These are phyloP conservation scores for Leucophora obtusa DNA, from an alignment of 2,888 invertebrate species.

Conservation along the genomic window DNA sequence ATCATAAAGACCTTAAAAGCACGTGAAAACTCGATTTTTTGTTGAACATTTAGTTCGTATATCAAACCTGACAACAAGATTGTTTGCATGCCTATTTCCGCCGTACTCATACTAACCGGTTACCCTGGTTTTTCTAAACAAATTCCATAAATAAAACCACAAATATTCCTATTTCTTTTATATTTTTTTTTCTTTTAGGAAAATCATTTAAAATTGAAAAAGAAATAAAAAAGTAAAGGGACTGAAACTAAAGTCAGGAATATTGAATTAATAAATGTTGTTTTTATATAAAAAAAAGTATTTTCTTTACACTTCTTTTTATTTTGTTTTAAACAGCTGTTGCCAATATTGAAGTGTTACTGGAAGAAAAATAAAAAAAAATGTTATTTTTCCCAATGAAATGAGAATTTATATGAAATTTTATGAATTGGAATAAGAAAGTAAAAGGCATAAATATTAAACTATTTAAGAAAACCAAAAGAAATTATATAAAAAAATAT, in stretches of 20 bases:
- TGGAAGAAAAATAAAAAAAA: background rate
- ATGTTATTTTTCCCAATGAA: background rate
- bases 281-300: slow-evolving; percentile 8
- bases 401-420: background rate
- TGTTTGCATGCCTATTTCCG: no score
- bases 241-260: slow-evolving; percentile 3
- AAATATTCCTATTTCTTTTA: slow-evolving; percentile 31
- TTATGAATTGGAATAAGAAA: background rate
- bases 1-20: no score
- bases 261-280: slow-evolving; percentile 47
- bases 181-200: slow-evolving; percentile 21
- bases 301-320: background rate
- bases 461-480: no score
- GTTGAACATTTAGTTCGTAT: no score
- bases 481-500: no score
- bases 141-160: slow-evolving; percentile 36
- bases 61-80: no score
- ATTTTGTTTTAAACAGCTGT: slow-evolving; percentile 20
- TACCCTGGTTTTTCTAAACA: no score
- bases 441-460: background rate
- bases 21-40: no score
- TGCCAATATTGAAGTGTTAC: background rate
- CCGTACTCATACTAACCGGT: no score
- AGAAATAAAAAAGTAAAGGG: slow-evolving; percentile 2
- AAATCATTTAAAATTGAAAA: background rate